phyloP scores from a whole-genome alignment of 2,888 invertebrate genomes.

The Drosophila kuntzei region DNA sequence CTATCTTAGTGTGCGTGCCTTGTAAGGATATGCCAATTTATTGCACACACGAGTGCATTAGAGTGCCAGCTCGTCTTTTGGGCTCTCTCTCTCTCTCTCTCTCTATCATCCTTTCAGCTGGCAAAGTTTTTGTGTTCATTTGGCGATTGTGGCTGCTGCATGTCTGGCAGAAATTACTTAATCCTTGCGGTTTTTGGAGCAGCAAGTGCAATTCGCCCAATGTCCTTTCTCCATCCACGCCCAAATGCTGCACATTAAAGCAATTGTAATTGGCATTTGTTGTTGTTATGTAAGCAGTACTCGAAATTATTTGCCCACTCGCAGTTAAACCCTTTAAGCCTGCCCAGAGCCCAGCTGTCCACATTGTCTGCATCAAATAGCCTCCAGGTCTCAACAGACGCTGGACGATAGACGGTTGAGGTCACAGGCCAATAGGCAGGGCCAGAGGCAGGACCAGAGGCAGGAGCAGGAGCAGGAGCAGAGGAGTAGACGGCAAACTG shows the following conservation, averaged over 20 bases:
- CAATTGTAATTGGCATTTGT: constrained; percentile 79
- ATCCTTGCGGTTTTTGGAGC: constrained; percentile 76
- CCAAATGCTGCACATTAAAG: constrained; percentile 60
- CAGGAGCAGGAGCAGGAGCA: background rate
- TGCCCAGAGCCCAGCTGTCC: constrained; percentile 36
- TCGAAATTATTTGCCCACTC: constrained; percentile 59
- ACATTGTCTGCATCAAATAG: constrained; percentile 61
- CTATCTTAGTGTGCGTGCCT: constrained; percentile 33
- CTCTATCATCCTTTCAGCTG: constrained; percentile 6
- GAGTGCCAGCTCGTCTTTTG: constrained; percentile 58
- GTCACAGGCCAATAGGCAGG: constrained; percentile 5
- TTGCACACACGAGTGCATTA: constrained; percentile 82
- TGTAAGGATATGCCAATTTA: constrained; percentile 81
- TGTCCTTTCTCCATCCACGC: constrained; percentile 13
- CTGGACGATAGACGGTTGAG: constrained; percentile 1
- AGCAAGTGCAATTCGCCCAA: constrained; percentile 40
- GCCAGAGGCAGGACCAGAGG: background rate
- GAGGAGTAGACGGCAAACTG: constrained; percentile 15
- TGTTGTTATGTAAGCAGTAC: constrained; percentile 68
- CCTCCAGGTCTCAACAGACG: constrained; percentile 12
- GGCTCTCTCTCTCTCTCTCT: constrained; percentile 4
- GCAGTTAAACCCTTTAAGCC: constrained; percentile 53
- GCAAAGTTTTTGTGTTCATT: constrained; percentile 81
- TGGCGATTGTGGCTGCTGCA: constrained; percentile 82
- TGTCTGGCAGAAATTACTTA: constrained; percentile 82